Conservation (phyloP, 2,797 vertebrate species). For the Siniperca undulata region DNA sequence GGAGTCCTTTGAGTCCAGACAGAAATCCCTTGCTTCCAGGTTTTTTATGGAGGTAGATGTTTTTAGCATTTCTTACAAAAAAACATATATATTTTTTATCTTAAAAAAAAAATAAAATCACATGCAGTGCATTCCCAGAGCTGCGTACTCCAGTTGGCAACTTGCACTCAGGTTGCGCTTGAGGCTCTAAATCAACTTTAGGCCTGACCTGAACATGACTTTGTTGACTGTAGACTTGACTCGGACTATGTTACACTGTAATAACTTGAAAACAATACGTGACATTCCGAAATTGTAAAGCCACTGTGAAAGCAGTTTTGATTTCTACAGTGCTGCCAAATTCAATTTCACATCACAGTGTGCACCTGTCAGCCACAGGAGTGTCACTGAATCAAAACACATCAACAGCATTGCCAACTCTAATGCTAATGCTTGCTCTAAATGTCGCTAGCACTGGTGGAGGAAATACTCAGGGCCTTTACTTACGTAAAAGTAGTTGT, state of each 20-base stretch:
- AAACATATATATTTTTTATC: neutral
- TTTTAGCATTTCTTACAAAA: conserved; percentile 53
- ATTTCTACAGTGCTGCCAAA: conserved; percentile 14
- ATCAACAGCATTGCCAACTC: neutral
- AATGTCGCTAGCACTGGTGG: neutral
- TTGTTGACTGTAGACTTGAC: conserved; percentile 30
- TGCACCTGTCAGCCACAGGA: conserved; percentile 29
- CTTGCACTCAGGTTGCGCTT: conserved; percentile 25
- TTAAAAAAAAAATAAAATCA: neutral
- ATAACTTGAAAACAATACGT: neutral
- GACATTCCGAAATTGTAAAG: conserved; percentile 3
- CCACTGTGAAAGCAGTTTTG: conserved; percentile 3
- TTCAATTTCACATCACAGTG: conserved; percentile 7
- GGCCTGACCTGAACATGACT: conserved; percentile 28
- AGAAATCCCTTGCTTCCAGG: conserved; percentile 53
- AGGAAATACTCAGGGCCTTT: neutral
- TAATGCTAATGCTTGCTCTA: conserved; percentile 2
- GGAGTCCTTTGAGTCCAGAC: conserved; percentile 62
- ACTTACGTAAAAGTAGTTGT: neutral
- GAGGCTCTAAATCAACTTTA: conserved; percentile 43
- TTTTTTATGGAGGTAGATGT: conserved; percentile 42
- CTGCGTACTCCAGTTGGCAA: conserved; percentile 16
- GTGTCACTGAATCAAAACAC: conserved; percentile 35
- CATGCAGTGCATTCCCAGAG: conserved; percentile 25
- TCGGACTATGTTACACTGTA: neutral